These are phyloP conservation scores for Aspiorhynchus laticeps DNA, from an alignment of 2,113 vertebrate genomes.

Conservation along the genomic window DNA sequence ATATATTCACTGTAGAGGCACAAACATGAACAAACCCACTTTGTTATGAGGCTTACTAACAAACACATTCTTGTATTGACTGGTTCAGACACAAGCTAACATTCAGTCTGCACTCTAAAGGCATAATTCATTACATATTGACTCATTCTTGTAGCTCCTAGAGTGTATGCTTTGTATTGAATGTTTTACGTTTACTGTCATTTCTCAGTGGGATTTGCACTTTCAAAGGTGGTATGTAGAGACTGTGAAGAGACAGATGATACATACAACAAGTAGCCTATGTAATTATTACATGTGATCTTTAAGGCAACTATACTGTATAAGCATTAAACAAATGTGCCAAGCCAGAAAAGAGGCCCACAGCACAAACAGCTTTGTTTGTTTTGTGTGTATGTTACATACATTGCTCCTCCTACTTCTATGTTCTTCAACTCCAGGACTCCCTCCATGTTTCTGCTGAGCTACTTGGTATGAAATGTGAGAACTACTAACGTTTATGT, in stretches of 20 bases:
- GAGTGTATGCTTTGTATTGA: not conserved
- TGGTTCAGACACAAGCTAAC: conserved; percentile 6
- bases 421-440: not conserved
- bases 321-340: not conserved
- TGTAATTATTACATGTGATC: not conserved
- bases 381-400: conserved; percentile 11
- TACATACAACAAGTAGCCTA: not conserved
- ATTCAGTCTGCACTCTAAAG: not conserved
- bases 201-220: not conserved
- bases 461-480: not conserved
- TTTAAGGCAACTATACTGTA: not conserved
- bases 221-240: not conserved
- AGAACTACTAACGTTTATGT: not conserved
- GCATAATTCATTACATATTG: not conserved
- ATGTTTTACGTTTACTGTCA: not conserved
- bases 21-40: conserved; percentile 15
- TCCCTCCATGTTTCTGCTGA: not conserved
- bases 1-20: not conserved
- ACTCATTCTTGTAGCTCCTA: not conserved
- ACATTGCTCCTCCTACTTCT: not conserved
- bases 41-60: conserved; percentile 6
- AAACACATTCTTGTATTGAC: conserved; percentile 2
- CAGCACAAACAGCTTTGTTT: not conserved
- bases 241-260: not conserved
- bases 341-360: not conserved